phyloP scores from a whole-genome alignment of 2,113 vertebrate species.

The Hippocampus zosterae region DNA sequence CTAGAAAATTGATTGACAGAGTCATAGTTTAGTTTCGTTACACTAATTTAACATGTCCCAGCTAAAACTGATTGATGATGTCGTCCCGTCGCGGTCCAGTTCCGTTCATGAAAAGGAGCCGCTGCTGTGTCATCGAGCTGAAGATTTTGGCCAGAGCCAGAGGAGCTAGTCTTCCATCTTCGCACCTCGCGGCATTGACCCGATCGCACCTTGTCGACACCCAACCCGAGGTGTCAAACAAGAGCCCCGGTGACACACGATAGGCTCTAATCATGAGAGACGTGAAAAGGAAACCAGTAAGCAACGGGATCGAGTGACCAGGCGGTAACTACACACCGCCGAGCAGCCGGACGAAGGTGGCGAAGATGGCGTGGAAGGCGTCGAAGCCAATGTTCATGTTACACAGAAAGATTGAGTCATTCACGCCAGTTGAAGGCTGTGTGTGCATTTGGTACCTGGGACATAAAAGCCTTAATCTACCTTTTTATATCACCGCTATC shows the following conservation, averaged over 20 bases:
- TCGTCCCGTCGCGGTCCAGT: background rate
- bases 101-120: background rate
- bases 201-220: slow-evolving; percentile 29
- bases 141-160: background rate
- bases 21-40: background rate
- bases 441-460: background rate
- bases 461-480: background rate
- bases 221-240: slow-evolving; percentile 64
- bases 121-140: background rate
- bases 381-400: slow-evolving; percentile 59
- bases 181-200: background rate
- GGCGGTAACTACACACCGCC: slow-evolving; percentile 65
- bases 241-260: slow-evolving; percentile 53
- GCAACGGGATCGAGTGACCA: slow-evolving; percentile 46
- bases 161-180: background rate
- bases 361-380: slow-evolving; percentile 48
- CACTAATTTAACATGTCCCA: background rate
- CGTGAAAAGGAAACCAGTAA: slow-evolving; percentile 68
- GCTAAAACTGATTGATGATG: background rate
- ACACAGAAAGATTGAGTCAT: slow-evolving; percentile 80
- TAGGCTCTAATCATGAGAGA: slow-evolving; percentile 51
- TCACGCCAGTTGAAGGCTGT: slow-evolving; percentile 20
- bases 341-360: slow-evolving; percentile 58
- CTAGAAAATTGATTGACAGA: background rate
- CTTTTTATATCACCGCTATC: too few species aligned